phyloP scores from a whole-genome alignment of 2,113 vertebrate species.

The Cranoglanis bouderius region DNA sequence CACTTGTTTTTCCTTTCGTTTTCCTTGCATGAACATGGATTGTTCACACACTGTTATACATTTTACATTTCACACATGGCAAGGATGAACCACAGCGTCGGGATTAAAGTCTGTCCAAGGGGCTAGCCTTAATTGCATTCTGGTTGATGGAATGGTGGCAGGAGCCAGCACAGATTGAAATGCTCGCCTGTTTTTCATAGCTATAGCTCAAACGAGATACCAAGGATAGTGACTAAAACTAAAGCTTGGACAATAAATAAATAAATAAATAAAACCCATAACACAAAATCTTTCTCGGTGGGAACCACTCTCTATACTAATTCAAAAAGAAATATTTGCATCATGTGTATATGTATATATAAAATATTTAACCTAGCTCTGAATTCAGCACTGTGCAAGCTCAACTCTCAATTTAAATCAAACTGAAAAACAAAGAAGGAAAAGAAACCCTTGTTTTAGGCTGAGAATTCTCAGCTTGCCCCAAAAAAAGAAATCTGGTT shows the following conservation, averaged over 20 bases:
- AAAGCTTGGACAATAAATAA: background rate
- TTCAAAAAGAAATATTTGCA: background rate
- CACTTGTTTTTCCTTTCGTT: background rate
- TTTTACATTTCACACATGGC: background rate
- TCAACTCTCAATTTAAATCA: background rate
- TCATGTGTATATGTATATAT: background rate
- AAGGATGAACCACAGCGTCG: background rate
- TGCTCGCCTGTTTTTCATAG: background rate
- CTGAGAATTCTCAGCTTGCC: background rate
- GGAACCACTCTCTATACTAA: background rate
- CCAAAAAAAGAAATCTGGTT: constrained; percentile 32
- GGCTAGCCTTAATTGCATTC: constrained; percentile 21
- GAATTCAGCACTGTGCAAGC: background rate
- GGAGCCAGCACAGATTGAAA: background rate
- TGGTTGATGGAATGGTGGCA: constrained; percentile 12
- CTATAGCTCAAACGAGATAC: background rate
- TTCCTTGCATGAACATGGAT: background rate
- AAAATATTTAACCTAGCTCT: background rate
- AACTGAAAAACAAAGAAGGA: constrained; percentile 9
- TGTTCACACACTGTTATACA: background rate
- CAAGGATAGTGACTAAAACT: background rate
- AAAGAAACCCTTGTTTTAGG: background rate
- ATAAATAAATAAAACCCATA: background rate
- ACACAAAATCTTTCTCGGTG: background rate
- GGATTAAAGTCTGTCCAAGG: constrained; percentile 15